These are phyloP conservation scores for Alca torda DNA, from an alignment of 2,797 vertebrate species.

Conservation along the genomic window DNA sequence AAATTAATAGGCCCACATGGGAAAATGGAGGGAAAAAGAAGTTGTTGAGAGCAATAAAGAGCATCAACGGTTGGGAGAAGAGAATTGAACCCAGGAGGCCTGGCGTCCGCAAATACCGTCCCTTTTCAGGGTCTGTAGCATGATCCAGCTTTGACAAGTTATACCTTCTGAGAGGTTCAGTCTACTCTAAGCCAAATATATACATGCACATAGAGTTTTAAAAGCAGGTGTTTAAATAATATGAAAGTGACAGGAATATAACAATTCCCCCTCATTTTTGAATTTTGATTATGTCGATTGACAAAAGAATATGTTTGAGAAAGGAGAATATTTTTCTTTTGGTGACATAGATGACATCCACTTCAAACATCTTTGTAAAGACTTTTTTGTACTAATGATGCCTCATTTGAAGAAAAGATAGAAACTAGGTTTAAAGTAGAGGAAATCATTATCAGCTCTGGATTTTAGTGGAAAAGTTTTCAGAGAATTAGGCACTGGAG, in stretches of 20 bases:
- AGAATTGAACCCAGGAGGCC: constrained; percentile 22
- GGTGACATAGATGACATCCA: background rate
- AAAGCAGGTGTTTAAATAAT: background rate
- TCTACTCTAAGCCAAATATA: background rate
- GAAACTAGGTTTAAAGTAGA: background rate
- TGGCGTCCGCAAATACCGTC: background rate
- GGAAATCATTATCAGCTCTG: background rate
- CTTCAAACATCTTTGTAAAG: background rate
- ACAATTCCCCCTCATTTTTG: background rate
- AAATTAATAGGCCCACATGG: constrained; percentile 48
- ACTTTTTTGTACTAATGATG: background rate
- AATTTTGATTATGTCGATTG: background rate
- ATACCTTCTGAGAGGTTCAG: background rate
- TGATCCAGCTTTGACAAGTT: background rate
- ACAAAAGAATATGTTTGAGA: background rate
- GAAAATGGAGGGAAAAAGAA: constrained; percentile 17
- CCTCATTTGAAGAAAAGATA: background rate
- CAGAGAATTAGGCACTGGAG: background rate
- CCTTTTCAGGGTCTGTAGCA: background rate
- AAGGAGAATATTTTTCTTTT: background rate
- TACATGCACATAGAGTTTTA: background rate
- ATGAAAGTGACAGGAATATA: background rate
- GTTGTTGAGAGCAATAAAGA: constrained; percentile 3
- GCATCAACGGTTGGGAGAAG: background rate
- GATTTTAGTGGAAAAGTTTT: background rate